These are phyloP conservation scores for Lophochroa leadbeateri DNA, from an alignment of 2,113 vertebrate species.

Conservation along the genomic window DNA sequence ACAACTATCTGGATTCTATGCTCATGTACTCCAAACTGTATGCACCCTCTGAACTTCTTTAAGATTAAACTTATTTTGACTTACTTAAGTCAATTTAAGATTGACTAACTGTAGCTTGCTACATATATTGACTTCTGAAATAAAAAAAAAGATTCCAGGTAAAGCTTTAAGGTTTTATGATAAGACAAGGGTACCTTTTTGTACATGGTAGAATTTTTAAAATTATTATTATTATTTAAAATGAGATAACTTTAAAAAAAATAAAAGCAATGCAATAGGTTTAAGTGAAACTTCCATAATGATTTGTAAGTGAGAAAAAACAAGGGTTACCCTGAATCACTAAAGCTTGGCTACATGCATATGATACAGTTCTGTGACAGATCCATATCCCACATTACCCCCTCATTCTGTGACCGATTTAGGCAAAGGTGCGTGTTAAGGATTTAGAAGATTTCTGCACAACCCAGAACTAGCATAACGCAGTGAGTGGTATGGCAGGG, in stretches of 20 bases:
- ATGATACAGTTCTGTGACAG: background rate
- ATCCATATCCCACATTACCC: background rate
- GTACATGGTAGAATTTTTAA: background rate
- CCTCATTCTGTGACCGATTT: background rate
- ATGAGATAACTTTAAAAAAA: background rate
- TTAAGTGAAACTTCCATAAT: background rate
- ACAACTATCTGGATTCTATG: background rate
- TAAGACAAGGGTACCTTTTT: background rate
- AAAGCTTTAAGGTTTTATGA: background rate
- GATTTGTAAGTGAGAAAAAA: background rate
- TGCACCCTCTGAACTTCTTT: background rate
- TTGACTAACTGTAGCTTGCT: background rate
- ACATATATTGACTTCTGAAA: background rate
- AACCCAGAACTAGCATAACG: background rate
- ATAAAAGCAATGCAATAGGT: background rate
- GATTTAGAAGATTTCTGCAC: background rate
- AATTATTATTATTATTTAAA: background rate
- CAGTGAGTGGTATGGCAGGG: accelerated
- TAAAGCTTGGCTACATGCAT: background rate
- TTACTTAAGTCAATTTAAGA: background rate
- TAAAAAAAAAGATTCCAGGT: background rate
- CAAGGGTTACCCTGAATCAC: accelerated
- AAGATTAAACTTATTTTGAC: background rate
- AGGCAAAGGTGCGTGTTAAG: background rate
- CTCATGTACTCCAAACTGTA: background rate